Evolutionary conservation across 2,888 invertebrate species (phyloP), one percentile per base, ranked within the genome.

Genomic region (Drosophila neotestacea): DNA sequence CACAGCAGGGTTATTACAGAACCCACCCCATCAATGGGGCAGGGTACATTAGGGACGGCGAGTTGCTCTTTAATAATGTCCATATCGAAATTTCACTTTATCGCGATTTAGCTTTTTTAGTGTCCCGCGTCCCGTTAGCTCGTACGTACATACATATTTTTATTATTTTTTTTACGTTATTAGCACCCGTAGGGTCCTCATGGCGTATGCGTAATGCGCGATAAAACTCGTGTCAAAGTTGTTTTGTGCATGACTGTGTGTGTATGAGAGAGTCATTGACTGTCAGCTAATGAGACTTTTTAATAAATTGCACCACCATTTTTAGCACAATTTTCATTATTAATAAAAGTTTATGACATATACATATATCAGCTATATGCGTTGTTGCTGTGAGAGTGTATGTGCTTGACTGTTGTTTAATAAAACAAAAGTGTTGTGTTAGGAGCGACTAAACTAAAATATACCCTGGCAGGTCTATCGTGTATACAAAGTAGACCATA

Each of bases 251-350:
- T 56, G 38, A 41, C 39, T 64, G 61, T 58, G 48, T 62, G 56
- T 52, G 51, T 58, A 39, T 67, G 66, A 52, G 63, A 50, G 46
- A 59, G 58, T 58, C 54, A 58, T 54, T 48, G 70, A 67, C 62
- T 76, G 84, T 58, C 73, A 74, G 81, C 88, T 89, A 89, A 86
- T 86, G 85, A 89, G 85, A 86, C 74, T 86, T 86, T 86, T 86
- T 86, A 86, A 86, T 86, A 86, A 86, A 86, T 86, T 87, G 83
- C 78, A 74, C 85, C 80, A 70, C 69, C 88, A 85, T 80, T 87
- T 89, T 86, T 78, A 86, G 79, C 87, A 89, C 85, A 89, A 82
- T 89, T 86, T 86, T 86, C 89, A 86, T 86, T 86, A 86, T 89
- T 86, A 86, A 86, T 86, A 86, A 89, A 89, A 89, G 62, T 86